Evolutionary conservation across 2,113 vertebrate genomes (phyloP).

Genomic region (Trachemys scripta): DNA sequence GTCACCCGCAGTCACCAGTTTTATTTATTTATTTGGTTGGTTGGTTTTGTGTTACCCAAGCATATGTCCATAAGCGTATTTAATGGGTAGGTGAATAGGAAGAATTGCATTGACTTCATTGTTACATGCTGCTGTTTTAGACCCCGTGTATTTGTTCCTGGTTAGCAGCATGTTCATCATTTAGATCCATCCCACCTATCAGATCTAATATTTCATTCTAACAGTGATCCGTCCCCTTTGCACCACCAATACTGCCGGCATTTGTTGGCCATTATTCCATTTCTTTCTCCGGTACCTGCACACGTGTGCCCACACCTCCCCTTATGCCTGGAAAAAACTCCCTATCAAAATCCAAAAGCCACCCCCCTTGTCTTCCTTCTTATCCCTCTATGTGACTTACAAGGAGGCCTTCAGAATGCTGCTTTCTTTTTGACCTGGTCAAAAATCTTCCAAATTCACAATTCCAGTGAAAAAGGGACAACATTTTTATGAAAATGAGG

Average conservation of each 20-base stretch:
- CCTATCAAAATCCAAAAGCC: background rate
- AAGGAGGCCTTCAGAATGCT: background rate
- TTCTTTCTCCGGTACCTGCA: background rate
- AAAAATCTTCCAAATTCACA: background rate
- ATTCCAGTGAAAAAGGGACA: background rate
- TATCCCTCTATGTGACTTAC: background rate
- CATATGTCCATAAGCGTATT: background rate
- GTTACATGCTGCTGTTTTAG: background rate
- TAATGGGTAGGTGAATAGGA: rapidly evolving
- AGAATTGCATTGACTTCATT: conserved; percentile 5
- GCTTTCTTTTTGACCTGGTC: background rate
- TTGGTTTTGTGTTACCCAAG: background rate
- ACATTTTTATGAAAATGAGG: background rate
- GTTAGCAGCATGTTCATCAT: conserved; percentile 1
- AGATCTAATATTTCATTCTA: conserved; percentile 1
- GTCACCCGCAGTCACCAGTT: background rate
- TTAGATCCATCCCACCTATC: conserved; percentile 16
- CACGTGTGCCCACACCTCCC: background rate
- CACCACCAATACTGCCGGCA: background rate
- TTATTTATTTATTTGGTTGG: background rate
- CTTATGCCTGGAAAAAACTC: background rate
- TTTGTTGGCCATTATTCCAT: background rate
- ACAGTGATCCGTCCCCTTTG: background rate
- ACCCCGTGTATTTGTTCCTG: background rate
- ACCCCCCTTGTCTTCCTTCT: background rate